These are phyloP conservation scores for Monochamus saltuarius DNA, from an alignment of 1,140 invertebrate genomes.

Conservation along the genomic window DNA sequence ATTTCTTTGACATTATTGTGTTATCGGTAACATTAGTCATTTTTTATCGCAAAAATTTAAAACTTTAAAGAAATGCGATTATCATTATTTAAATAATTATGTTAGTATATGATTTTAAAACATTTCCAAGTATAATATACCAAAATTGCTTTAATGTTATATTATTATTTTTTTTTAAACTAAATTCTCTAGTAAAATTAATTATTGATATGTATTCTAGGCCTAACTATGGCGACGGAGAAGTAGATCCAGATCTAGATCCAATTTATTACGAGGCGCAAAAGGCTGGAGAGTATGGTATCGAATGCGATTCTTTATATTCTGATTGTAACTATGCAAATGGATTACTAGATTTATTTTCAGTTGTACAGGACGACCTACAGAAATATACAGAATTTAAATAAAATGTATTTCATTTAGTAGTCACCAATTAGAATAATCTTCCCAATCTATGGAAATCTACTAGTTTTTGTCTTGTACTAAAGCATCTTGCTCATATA, in stretches of 20 bases:
- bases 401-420: no score
- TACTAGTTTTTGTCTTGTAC: no score
- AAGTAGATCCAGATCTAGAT: constrained; percentile 36
- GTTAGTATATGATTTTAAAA: no score
- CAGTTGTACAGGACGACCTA: constrained; percentile 28
- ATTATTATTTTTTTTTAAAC: no score
- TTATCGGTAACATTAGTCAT: background rate
- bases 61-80: background rate
- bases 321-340: constrained; percentile 54
- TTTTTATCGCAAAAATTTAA: background rate
- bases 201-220: constrained; percentile 33
- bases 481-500: no score
- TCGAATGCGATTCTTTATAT: constrained; percentile 57
- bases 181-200: background rate
- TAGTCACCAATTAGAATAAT: no score
- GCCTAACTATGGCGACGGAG: constrained; percentile 40
- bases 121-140: no score
- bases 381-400: no score
- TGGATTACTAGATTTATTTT: constrained; percentile 55
- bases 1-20: background rate
- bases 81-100: background rate
- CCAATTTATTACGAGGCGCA: constrained; percentile 55
- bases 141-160: no score
- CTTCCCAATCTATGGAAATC: no score
- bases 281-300: constrained; percentile 58